These are phyloP conservation scores for Drosophila navojoa DNA, from an alignment of 1,140 invertebrate species.

Conservation along the genomic window DNA sequence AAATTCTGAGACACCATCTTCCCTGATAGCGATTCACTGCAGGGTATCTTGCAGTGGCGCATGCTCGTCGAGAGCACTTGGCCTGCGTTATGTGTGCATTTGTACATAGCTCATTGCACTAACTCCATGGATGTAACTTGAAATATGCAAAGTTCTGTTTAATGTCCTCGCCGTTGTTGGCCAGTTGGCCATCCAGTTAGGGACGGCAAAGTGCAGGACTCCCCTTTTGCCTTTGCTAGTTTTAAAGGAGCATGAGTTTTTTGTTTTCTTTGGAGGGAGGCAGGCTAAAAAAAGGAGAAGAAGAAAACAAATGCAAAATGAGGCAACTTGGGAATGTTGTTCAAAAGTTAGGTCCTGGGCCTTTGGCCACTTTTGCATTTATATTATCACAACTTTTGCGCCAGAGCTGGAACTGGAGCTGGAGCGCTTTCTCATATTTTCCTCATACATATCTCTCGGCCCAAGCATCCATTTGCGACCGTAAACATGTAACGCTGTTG, in stretches of 20 bases:
- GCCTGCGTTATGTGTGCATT: not conserved
- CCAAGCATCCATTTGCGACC: constrained; percentile 1
- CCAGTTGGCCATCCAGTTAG: constrained; percentile 48
- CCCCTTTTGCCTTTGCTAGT: constrained; percentile 39
- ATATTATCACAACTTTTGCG: constrained; percentile 75
- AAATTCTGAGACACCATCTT: too few relatives aligned
- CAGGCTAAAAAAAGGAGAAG: constrained; percentile 5
- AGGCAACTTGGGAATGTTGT: constrained; percentile 53
- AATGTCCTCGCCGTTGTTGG: constrained; percentile 54
- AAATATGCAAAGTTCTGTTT: constrained; percentile 68
- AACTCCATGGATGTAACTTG: constrained; percentile 54
- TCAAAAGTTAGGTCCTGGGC: constrained; percentile 55
- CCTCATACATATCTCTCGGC: constrained; percentile 24
- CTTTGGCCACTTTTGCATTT: constrained; percentile 69
- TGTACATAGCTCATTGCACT: constrained; percentile 19
- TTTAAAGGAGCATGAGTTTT: constrained; percentile 7
- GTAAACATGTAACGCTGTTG: constrained; percentile 33
- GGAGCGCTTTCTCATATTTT: constrained; percentile 69
- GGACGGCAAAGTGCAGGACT: constrained; percentile 49
- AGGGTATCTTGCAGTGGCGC: not conserved
- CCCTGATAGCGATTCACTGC: too few relatives aligned
- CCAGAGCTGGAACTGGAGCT: constrained; percentile 13
- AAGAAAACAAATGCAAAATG: constrained; percentile 36
- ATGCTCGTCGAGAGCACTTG: not conserved
- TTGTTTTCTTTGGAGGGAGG: constrained; percentile 22